Evolutionary conservation across 2,113 vertebrate species (phyloP), one percentile per base, ranked within the genome.

Genomic region (Prunella himalayana): DNA sequence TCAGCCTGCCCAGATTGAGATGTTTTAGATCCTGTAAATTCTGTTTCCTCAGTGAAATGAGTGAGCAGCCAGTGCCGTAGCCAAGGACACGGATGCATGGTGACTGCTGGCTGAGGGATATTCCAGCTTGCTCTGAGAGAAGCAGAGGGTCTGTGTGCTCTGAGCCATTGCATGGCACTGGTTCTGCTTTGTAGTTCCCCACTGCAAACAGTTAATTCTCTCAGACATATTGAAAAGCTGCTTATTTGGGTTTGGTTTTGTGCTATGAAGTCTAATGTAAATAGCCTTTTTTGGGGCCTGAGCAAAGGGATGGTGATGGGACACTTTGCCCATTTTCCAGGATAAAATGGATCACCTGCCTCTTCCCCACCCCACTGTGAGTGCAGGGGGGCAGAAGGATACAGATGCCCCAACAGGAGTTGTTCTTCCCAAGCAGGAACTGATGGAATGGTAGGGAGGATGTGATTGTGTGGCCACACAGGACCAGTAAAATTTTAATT

Each of bases 41-140:
- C 66, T 37, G 16, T 91, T 92, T 96, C 92, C 86, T 79, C 51
- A 6, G 93, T 35, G 90, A 53, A 60, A 93, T 57, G 53, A 49
- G 37, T 60, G 83, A 80, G 89, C 88, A 56, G 76, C 15, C 10
- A 11, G 66, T 39, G 79, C 86, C 0, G 59, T 73, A 63, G 90
- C 83, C 83, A 56, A 47, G 76, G 86, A 44, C 89, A 83, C 33
- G 5, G 66, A 16, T 28, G 69, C 23, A 27, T 3, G 37, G 59
- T 7, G 16, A 30, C 41, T 15, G 14, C 63, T 0, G 4, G 37
- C 47, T 54, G 49, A 5, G 0, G 70, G 78, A 28, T n/a, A 6
- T 44, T 91, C 53, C 47, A 63, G 80, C 49, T 33, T 49, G 35
- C 41, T 25, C 23, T 13, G 56, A 25, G 77, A 28, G 70, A 16